Percentiles rank a stretch among this genome's conserved stretches.
Conservation (phyloP, 2,113 vertebrate genomes). For the Hystrix brachyura region DNA sequence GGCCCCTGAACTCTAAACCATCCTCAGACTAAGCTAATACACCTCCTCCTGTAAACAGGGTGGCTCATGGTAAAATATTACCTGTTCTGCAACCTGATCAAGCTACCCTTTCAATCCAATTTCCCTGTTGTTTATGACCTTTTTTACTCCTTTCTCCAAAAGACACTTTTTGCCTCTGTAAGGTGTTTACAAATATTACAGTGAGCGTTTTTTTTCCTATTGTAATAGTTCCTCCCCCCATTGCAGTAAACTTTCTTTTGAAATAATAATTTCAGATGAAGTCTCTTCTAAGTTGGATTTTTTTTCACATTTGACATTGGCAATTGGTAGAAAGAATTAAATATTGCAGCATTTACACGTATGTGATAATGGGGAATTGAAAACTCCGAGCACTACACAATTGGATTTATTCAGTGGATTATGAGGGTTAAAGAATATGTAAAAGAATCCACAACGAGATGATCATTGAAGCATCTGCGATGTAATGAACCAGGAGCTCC, state of each 20-base stretch:
- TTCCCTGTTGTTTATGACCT: background rate
- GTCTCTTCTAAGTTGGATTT: background rate
- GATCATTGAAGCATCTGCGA: background rate
- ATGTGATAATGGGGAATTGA: background rate
- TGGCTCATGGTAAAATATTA: background rate
- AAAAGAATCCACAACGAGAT: background rate
- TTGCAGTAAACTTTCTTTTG: background rate
- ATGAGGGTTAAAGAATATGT: background rate
- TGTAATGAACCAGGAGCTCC: background rate
- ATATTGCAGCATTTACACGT: conserved; percentile 36
- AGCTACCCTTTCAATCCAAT: background rate
- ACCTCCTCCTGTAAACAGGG: background rate
- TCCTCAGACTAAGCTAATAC: background rate
- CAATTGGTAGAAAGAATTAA: conserved; percentile 20
- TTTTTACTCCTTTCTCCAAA: background rate
- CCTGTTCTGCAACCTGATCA: background rate
- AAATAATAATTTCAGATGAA: conserved; percentile 15
- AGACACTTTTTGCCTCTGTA: background rate
- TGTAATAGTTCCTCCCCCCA: background rate
- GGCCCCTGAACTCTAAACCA: background rate
- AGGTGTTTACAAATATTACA: background rate
- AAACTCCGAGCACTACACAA: conserved; percentile 24
- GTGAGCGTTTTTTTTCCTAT: background rate
- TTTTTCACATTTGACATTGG: background rate
- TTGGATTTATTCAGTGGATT: conserved; percentile 30